These are phyloP conservation scores for Falco punctatus DNA, from an alignment of 2,113 vertebrate species.

Conservation along the genomic window DNA sequence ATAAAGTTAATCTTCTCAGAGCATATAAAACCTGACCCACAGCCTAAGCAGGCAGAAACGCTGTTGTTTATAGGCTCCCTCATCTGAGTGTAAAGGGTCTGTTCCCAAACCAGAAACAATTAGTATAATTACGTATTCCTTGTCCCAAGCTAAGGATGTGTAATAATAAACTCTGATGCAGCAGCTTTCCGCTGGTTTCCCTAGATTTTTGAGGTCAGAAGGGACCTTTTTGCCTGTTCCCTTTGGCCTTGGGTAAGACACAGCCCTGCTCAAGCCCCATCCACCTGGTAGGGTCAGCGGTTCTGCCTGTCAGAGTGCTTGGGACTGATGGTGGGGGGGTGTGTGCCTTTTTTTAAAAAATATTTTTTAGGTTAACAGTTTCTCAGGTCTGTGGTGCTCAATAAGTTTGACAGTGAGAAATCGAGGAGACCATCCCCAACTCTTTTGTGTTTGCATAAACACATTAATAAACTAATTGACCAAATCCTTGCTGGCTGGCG, in stretches of 20 bases:
- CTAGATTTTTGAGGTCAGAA: neutral
- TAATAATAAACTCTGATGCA: neutral
- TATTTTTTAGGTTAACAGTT: neutral
- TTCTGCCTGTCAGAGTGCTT: neutral
- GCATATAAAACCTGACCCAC: constrained; percentile 60
- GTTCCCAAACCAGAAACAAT: constrained; percentile 17
- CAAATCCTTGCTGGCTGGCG: constrained; percentile 48
- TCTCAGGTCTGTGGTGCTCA: neutral
- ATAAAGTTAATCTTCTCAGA: constrained; percentile 72
- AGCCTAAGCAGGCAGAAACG: constrained; percentile 10
- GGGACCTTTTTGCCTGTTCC: rapidly evolving
- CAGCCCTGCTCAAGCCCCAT: neutral
- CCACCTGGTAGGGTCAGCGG: rapidly evolving
- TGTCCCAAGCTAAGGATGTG: neutral
- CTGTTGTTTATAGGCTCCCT: constrained; percentile 2
- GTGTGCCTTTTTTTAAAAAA: neutral
- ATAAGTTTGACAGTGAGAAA: neutral
- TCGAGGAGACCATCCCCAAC: neutral
- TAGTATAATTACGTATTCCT: constrained; percentile 2
- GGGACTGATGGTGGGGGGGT: neutral
- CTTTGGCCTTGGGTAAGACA: neutral
- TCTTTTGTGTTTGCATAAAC: constrained; percentile 53
- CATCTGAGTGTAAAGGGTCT: neutral
- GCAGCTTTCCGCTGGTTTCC: neutral
- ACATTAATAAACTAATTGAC: constrained; percentile 62